phyloP scores from a whole-genome alignment of 2,113 vertebrate genomes.

The Bubalus kerabau region DNA sequence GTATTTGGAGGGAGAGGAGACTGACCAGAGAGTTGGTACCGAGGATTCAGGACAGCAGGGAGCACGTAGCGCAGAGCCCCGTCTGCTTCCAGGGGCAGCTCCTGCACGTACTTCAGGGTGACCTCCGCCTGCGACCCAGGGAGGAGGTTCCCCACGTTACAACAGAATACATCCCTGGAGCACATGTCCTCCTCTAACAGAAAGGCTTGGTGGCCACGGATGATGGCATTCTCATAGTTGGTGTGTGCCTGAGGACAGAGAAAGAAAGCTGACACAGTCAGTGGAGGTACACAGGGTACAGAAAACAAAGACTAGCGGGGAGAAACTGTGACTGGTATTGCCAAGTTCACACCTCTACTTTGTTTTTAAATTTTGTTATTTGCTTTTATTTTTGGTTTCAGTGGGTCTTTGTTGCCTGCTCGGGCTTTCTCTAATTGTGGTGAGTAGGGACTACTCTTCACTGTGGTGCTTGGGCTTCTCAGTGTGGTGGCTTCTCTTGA shows the following conservation, averaged over 20 bases:
- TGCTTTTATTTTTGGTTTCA: not conserved
- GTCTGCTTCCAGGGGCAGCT: constrained; percentile 83
- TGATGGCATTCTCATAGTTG: constrained; percentile 83
- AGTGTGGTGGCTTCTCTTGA: not conserved
- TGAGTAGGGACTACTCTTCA: not conserved
- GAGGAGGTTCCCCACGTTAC: constrained; percentile 84
- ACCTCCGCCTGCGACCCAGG: constrained; percentile 80
- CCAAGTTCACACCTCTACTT: not conserved
- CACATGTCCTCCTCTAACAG: constrained; percentile 82
- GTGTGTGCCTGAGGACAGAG: constrained; percentile 74
- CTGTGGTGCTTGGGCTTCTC: not conserved
- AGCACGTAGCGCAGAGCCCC: constrained; percentile 84
- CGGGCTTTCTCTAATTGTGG: not conserved
- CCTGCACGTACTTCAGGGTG: constrained; percentile 83
- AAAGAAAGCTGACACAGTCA: not conserved
- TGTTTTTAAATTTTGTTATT: not conserved
- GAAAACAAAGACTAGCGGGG: not conserved
- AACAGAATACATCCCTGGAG: constrained; percentile 82
- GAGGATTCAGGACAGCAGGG: constrained; percentile 84
- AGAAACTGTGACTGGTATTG: too few relatives aligned
- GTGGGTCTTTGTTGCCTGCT: not conserved
- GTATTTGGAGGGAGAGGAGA: not conserved
- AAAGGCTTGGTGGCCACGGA: constrained; percentile 83
- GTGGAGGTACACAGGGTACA: not conserved
- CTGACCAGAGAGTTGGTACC: constrained; percentile 81